Percentiles rank a stretch among this genome's conserved stretches.
phyloP scores from a whole-genome alignment of 2,888 invertebrate species.

The Platynereis dumerilii region DNA sequence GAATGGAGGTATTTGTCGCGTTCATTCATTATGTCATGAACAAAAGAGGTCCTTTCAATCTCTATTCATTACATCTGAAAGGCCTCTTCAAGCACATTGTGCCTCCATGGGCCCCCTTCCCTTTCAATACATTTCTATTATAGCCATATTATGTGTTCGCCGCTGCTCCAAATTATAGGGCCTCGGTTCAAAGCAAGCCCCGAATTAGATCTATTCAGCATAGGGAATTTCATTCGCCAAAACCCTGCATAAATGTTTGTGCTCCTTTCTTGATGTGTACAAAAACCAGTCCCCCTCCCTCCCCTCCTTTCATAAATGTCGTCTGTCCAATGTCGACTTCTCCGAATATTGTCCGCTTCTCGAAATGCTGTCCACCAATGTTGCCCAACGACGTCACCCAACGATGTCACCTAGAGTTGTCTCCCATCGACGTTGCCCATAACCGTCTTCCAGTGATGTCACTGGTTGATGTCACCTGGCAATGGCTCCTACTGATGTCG shows the following conservation, averaged over 20 bases:
- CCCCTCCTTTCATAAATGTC: no score
- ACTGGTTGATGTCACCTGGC: no score
- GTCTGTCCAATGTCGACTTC: no score
- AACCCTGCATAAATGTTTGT: conserved; percentile 27
- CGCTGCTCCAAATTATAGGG: conserved; percentile 26
- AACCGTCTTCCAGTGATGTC: no score
- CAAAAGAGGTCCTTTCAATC: conserved; percentile 40
- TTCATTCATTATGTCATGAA: conserved; percentile 51
- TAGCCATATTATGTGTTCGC: conserved; percentile 23
- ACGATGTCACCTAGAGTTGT: no score
- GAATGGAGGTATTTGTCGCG: conserved; percentile 56
- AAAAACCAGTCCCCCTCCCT: no score
- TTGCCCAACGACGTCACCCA: no score
- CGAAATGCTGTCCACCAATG: no score
- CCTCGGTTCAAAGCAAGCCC: conserved; percentile 24
- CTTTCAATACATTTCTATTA: conserved; percentile 22
- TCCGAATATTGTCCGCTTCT: no score
- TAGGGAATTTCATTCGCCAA: conserved; percentile 25
- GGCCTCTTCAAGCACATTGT: conserved; percentile 45
- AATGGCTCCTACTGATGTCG: no score
- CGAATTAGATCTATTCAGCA: conserved; percentile 28
- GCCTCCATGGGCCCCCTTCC: conserved; percentile 41
- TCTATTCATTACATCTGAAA: conserved; percentile 21
- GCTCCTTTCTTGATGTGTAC: not conserved
- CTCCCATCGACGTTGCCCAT: no score